Percentiles rank a stretch among this genome's conserved stretches.
Evolutionary conservation across 2,113 vertebrate species (phyloP).

Genomic region (Rhabdomys dilectus): DNA sequence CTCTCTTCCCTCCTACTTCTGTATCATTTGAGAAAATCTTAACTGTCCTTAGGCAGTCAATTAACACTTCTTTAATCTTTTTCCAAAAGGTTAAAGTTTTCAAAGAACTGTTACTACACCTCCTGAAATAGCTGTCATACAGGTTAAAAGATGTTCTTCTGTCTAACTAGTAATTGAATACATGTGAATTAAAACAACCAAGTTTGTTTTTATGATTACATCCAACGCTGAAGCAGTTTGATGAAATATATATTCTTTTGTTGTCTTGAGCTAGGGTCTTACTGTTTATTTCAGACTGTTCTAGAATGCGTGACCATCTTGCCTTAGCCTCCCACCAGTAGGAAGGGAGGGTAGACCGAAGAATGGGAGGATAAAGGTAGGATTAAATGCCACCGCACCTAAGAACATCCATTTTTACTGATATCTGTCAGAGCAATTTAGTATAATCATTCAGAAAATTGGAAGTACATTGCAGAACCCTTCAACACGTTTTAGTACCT

Average conservation of each 20-base stretch:
- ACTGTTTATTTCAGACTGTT: neutral
- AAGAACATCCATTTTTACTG: neutral
- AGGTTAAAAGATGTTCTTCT: slow-evolving; percentile 56
- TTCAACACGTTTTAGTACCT: slow-evolving; percentile 26
- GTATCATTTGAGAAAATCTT: slow-evolving; percentile 70
- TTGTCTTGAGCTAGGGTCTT: neutral
- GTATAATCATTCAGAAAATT: neutral
- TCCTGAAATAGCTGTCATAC: slow-evolving; percentile 62
- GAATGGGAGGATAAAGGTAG: neutral
- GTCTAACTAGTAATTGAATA: slow-evolving; percentile 59
- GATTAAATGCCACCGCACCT: neutral
- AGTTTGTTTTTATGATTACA: slow-evolving; percentile 44
- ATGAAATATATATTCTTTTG: neutral
- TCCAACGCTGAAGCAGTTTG: slow-evolving; percentile 20
- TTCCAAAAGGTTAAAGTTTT: slow-evolving; percentile 61
- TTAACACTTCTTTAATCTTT: slow-evolving; percentile 82
- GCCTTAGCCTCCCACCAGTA: neutral
- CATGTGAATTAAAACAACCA: slow-evolving; percentile 65
- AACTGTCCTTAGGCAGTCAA: slow-evolving; percentile 77
- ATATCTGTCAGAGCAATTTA: neutral
- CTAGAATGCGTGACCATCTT: neutral
- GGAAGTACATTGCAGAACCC: neutral
- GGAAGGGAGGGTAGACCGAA: neutral
- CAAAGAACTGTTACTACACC: slow-evolving; percentile 75
- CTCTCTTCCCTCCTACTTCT: slow-evolving; percentile 24